These are phyloP conservation scores for Zosterops japonicus DNA, from an alignment of 2,113 vertebrate species.

Conservation along the genomic window DNA sequence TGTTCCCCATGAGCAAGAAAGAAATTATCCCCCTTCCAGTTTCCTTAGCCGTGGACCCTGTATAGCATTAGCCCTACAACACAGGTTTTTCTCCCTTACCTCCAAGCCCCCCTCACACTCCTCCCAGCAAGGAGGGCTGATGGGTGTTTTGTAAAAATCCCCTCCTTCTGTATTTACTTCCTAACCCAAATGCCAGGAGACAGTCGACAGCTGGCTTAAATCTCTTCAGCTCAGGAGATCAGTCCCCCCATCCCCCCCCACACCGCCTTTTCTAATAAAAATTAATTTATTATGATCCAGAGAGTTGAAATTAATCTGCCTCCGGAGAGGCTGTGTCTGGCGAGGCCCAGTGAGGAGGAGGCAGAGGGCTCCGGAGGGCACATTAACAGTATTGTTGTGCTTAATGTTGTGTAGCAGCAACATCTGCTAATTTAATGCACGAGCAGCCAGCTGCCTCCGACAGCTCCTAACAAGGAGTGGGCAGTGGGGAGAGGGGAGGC, in stretches of 20 bases:
- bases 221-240: slow-evolving; percentile 74
- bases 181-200: slow-evolving; percentile 64
- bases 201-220: slow-evolving; percentile 66
- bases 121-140: slow-evolving; percentile 2
- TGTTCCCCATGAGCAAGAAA: background rate
- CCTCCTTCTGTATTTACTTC: slow-evolving; percentile 49
- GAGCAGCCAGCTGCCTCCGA: slow-evolving; percentile 58
- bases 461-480: slow-evolving; percentile 62
- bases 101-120: background rate
- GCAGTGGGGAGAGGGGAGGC: background rate
- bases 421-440: slow-evolving; percentile 75
- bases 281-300: slow-evolving; percentile 85
- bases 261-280: slow-evolving; percentile 77
- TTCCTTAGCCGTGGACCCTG: background rate
- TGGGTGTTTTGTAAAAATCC: background rate
- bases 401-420: slow-evolving; percentile 64
- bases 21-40: background rate
- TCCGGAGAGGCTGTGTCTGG: slow-evolving; percentile 65
- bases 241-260: background rate
- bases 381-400: slow-evolving; percentile 66
- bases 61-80: background rate
- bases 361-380: slow-evolving; percentile 59
- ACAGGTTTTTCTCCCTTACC: background rate
- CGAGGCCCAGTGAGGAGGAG: slow-evolving; percentile 3
- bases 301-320: slow-evolving; percentile 81